A percentile compares a stretch with the other conserved stretches of the same genome.
Conservation (phyloP, 2,888 invertebrate genomes). For the Brachyptera putata region DNA sequence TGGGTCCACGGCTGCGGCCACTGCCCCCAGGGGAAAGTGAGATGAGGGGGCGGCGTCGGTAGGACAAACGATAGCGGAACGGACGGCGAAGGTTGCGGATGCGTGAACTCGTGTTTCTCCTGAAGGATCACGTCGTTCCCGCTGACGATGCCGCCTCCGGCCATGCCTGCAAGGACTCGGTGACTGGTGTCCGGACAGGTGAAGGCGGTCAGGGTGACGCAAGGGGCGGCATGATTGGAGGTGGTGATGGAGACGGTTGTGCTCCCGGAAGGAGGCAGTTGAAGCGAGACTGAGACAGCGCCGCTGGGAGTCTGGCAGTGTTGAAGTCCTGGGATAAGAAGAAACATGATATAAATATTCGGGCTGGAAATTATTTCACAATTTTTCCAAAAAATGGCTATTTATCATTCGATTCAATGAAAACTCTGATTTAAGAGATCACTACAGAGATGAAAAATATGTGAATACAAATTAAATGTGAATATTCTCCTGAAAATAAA, state of each 20-base stretch:
- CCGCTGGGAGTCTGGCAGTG: slow-evolving; percentile 22
- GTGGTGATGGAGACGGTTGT: slow-evolving; percentile 13
- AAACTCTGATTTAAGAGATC: too few species aligned
- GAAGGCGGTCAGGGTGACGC: slow-evolving; percentile 3
- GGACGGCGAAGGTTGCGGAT: slow-evolving; percentile 36
- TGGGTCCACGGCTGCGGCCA: slow-evolving; percentile 17
- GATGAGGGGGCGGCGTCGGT: slow-evolving; percentile 22
- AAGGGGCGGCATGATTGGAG: background rate
- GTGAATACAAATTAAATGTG: too few species aligned
- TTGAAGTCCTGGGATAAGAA: too few species aligned
- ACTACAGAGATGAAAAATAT: too few species aligned
- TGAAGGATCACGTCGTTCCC: slow-evolving; percentile 9
- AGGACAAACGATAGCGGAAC: slow-evolving; percentile 35
- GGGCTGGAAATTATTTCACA: too few species aligned
- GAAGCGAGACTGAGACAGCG: slow-evolving; percentile 19
- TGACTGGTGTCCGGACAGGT: slow-evolving; percentile 11
- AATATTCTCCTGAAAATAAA: too few species aligned
- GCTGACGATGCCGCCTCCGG: slow-evolving; percentile 29
- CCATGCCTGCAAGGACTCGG: slow-evolving; percentile 27
- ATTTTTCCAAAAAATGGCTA: too few species aligned
- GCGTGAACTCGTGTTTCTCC: background rate
- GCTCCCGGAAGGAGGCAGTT: slow-evolving; percentile 11
- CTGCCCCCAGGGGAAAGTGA: slow-evolving; percentile 13
- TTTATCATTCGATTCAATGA: too few species aligned
- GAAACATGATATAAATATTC: too few species aligned